Base-by-base conservation (phyloP, 2,888 invertebrate species). In the Ypsolopha scabrella region DNA sequence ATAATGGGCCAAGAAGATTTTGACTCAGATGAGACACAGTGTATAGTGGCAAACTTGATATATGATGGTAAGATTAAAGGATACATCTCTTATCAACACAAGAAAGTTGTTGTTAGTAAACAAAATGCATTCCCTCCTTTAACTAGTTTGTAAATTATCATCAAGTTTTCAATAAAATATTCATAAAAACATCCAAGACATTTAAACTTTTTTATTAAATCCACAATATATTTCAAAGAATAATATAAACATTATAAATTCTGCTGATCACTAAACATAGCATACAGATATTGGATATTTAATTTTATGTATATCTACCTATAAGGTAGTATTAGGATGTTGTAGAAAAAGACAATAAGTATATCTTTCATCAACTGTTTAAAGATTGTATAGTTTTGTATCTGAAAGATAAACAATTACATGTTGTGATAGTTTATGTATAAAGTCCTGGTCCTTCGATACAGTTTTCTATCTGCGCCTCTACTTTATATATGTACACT, bases 41-140 rank as follows among this genome's bases (percentile, higher is more conserved):
- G 99, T 77, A 95, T 99, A 64, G 91, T 99, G 3, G 97, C 98
- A 1, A 99, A 98, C 87, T 89, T 99, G 51, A 99, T 99, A 64
- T 96, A 91, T 69, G 97, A 98, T 79, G 96, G 96, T 33, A 98
- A 97, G 87, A 96, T 99, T 62, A 98, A 98, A 75, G 99, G 99
- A 0, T 99, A 99, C 76, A 97, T 99, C 67, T 98, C 98, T 0
- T 94, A 97, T 81, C 95, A 96, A 63, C 98, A 99, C 79, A 94
- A 97, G 73, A 98, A 98, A 80, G 90, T 99, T 52, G 99, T 99
- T 48, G 94, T 99, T 46, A 98, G 98, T 65, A 99, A 99, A 75
- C 94, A 96, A 71, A 97, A 96, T 86, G 95, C 99, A 1, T 99
- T 99, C 75, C 99, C 99, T 4, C 82, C 90, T 10, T 75, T 94